Conservation (phyloP, 2,888 invertebrate species). For the Bellardia bayeri region DNA sequence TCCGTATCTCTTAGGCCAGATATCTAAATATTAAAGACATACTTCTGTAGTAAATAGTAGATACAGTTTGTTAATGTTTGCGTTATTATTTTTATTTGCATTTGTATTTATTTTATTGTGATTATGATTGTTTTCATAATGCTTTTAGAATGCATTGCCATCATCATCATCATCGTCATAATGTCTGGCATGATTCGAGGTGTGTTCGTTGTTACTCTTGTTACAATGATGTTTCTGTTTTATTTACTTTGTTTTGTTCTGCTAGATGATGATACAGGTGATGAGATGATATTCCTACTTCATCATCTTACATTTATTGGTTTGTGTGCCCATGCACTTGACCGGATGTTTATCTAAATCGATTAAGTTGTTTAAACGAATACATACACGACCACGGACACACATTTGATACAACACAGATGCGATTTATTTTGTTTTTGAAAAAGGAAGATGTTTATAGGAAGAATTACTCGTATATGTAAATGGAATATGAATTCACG, state of each 20-base stretch:
- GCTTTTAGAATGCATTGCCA: slow-evolving; percentile 23
- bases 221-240: slow-evolving; percentile 15
- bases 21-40: neutral
- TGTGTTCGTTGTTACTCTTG: slow-evolving; percentile 37
- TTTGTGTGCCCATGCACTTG: slow-evolving; percentile 59
- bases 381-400: slow-evolving; percentile 10
- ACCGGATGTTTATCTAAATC: slow-evolving; percentile 69
- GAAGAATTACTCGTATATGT: neutral
- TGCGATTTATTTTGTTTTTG: neutral
- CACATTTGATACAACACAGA: slow-evolving; percentile 8
- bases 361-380: slow-evolving; percentile 53
- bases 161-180: slow-evolving; percentile 53
- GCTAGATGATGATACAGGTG: slow-evolving; percentile 54
- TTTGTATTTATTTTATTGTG: slow-evolving; percentile 11
- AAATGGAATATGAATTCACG: too few species aligned
- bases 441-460: neutral
- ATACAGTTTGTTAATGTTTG: slow-evolving; percentile 43
- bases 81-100: neutral
- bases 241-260: slow-evolving; percentile 8
- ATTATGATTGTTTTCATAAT: slow-evolving; percentile 48
- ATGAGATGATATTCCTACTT: slow-evolving; percentile 54
- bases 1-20: slow-evolving; percentile 9
- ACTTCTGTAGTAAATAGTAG: neutral
- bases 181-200: slow-evolving; percentile 65
- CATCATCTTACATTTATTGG: slow-evolving; percentile 34